These are phyloP conservation scores for Gobiocypris rarus DNA, from an alignment of 2,113 vertebrate species.

Conservation along the genomic window DNA sequence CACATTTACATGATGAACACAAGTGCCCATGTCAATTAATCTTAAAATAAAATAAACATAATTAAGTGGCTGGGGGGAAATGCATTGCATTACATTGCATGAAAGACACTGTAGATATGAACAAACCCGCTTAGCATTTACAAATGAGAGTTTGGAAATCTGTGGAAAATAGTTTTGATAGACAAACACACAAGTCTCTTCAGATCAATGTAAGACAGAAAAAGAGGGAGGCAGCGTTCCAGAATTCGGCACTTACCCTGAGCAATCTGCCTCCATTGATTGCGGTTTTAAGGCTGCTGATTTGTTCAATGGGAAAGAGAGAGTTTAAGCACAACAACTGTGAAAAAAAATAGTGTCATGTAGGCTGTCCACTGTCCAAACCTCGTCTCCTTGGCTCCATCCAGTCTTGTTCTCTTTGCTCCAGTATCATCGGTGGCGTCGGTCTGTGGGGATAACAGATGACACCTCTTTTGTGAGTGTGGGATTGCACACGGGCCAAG, in stretches of 20 bases:
- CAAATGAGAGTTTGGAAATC: not conserved
- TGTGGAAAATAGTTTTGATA: constrained; percentile 7
- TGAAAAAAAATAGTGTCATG: constrained; percentile 8
- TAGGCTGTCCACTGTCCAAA: constrained; percentile 42
- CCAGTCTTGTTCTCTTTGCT: constrained; percentile 31
- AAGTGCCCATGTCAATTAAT: too few relatives aligned
- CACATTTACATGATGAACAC: too few relatives aligned
- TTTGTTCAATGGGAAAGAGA: constrained; percentile 27
- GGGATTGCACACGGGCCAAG: constrained; percentile 49
- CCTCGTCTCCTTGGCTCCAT: constrained; percentile 50
- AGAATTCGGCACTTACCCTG: not conserved
- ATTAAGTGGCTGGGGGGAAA: too few relatives aligned
- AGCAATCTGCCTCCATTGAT: constrained; percentile 13
- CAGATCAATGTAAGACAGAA: constrained; percentile 18
- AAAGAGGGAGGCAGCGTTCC: constrained; percentile 3
- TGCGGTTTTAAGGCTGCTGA: constrained; percentile 43
- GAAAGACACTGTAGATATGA: not conserved
- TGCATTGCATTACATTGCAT: too few relatives aligned
- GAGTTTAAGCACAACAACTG: not conserved
- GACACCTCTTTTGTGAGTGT: constrained; percentile 51
- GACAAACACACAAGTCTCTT: constrained; percentile 32
- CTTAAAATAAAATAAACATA: too few relatives aligned
- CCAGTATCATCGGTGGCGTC: constrained; percentile 42
- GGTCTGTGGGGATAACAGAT: constrained; percentile 53
- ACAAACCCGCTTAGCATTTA: constrained; percentile 1